Conservation (phyloP, 2,797 vertebrate genomes). For the Enteromius anoplus region DNA sequence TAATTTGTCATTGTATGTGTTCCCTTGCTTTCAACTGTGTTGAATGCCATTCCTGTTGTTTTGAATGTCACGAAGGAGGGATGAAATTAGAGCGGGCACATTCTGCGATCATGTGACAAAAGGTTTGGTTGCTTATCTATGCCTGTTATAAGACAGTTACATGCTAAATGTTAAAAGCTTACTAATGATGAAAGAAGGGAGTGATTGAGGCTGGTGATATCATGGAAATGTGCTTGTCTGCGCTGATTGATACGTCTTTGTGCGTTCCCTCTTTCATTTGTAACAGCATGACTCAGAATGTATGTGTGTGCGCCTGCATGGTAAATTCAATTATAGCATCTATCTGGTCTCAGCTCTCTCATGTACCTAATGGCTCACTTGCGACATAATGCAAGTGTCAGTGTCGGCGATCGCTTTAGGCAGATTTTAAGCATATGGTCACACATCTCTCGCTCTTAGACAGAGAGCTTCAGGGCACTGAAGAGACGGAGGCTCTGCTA, state of each 20-base stretch:
- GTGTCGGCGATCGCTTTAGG: conserved; percentile 20
- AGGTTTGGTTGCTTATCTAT: conserved; percentile 8
- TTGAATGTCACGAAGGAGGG: not conserved
- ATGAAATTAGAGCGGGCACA: not conserved
- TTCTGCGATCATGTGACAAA: not conserved
- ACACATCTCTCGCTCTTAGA: conserved; percentile 29
- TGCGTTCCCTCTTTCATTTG: conserved; percentile 8
- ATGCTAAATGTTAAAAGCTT: conserved; percentile 7
- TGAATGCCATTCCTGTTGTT: conserved; percentile 12
- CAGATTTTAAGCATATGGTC: conserved; percentile 42
- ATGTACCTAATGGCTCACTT: conserved; percentile 64
- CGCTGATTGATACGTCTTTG: conserved; percentile 29
- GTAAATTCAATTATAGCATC: conserved; percentile 36
- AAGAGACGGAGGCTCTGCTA: conserved; percentile 27
- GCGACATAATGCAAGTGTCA: conserved; percentile 69
- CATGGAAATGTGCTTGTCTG: conserved; percentile 5
- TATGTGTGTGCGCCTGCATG: not conserved
- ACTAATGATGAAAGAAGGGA: conserved; percentile 17
- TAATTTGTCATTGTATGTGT: conserved; percentile 16
- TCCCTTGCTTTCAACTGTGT: conserved; percentile 10
- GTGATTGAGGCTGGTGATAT: conserved; percentile 17
- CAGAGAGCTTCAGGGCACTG: conserved; percentile 28
- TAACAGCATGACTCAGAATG: not conserved
- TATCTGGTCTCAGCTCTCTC: conserved; percentile 47
- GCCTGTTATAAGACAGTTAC: conserved; percentile 4